These are phyloP conservation scores for Spilogale gracilis DNA, from an alignment of 2,113 vertebrate species.

Conservation along the genomic window DNA sequence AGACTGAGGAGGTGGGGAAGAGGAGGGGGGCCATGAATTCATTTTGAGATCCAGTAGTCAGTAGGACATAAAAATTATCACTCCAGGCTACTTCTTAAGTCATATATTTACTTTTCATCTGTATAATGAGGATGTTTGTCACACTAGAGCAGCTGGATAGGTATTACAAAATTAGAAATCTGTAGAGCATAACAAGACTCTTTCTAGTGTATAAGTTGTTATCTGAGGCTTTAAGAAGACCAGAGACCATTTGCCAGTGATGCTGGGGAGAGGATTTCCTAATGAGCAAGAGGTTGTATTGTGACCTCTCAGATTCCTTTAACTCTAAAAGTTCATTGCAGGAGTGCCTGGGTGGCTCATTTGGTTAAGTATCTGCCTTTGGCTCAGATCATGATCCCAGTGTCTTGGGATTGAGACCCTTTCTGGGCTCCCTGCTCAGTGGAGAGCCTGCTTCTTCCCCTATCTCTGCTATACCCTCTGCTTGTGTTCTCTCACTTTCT, in stretches of 20 bases:
- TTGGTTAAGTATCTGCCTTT: background rate
- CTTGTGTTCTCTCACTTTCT: background rate
- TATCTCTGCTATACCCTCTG: background rate
- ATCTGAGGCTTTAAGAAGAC: background rate
- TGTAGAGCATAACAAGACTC: background rate
- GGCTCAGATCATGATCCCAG: background rate
- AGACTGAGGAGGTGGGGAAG: background rate
- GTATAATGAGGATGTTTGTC: background rate
- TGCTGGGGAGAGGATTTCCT: constrained; percentile 33
- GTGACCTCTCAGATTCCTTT: constrained; percentile 9
- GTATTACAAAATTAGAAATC: constrained; percentile 26
- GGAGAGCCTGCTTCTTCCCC: background rate
- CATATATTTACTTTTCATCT: background rate
- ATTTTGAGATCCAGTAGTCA: background rate
- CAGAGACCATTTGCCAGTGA: background rate
- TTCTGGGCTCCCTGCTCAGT: background rate
- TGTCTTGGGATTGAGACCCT: background rate
- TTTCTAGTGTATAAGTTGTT: constrained; percentile 18
- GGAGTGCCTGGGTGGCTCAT: background rate
- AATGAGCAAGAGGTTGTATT: background rate
- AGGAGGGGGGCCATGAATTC: background rate
- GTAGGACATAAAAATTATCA: background rate
- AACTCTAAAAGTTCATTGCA: background rate
- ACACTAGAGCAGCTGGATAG: background rate
- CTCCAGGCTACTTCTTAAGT: background rate